Conservation (phyloP, 2,113 vertebrate genomes). For the Microcebus griseorufus region DNA sequence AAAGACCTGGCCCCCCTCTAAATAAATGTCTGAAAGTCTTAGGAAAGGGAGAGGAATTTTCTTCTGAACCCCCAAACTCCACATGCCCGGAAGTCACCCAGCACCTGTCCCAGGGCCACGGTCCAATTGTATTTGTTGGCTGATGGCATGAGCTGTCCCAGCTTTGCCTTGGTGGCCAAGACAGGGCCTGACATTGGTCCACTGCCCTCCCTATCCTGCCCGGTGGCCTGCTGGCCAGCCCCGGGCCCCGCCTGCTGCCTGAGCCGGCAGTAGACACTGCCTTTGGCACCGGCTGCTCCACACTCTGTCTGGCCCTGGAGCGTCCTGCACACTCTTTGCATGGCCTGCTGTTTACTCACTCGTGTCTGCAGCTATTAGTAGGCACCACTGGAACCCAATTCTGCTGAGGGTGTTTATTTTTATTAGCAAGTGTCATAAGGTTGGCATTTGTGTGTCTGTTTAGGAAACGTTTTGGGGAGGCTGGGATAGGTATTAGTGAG, state of each 20-base stretch:
- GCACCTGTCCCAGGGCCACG: neutral
- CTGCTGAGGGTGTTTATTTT: neutral
- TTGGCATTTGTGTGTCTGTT: slow-evolving; percentile 30
- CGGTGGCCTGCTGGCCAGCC: neutral
- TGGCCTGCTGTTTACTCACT: neutral
- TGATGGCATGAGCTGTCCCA: neutral
- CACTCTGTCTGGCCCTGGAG: neutral
- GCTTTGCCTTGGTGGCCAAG: neutral
- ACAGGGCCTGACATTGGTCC: neutral
- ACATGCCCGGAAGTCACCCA: accelerated
- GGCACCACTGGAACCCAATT: neutral
- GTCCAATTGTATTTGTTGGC: neutral
- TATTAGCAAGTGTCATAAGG: slow-evolving; percentile 27
- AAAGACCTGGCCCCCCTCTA: neutral
- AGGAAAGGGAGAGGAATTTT: neutral
- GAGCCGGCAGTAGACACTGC: neutral
- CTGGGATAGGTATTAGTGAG: neutral
- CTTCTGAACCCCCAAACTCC: neutral
- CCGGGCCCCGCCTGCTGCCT: neutral
- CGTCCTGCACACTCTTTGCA: neutral
- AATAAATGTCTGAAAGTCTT: neutral
- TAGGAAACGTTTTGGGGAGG: neutral
- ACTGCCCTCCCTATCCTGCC: neutral
- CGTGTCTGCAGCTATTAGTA: slow-evolving; percentile 22
- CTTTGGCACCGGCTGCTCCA: neutral